Base-by-base conservation (phyloP, 2,113 vertebrate genomes). In the Brevimyrus niger region DNA sequence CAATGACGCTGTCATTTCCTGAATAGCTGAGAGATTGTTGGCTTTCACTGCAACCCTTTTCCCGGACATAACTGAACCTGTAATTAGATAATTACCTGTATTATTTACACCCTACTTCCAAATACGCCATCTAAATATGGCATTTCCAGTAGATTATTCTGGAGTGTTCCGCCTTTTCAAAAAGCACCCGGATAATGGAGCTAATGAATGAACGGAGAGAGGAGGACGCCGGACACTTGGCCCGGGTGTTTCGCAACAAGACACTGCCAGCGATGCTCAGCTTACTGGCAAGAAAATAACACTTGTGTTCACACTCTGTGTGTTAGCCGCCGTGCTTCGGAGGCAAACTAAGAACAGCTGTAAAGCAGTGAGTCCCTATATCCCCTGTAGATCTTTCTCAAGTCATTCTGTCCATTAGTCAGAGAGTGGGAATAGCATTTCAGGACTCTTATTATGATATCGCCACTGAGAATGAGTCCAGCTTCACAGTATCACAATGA, bases 21-120 rank as follows among this genome's bases (percentile, higher is more conserved):
- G 21, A 47, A 47, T 23, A n/a, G 82, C 9, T 84, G 44, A 23
- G 82, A 47, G 19, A 84, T 13, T 84, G 38, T 23, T 23, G 42
- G 15, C 47, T 84, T 44, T 84, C 44, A 47, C 44, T 47, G 35
- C 21, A 84, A 11, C 82, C 44, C 42, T 84, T 9, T 9, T 46
- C 21, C 38, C 8, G 21, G 44, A 47, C 82, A 21, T 84, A 84
- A 84, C 21, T 84, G 82, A 84, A 84, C 82, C 82, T 44, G 82
- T 84, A 44, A 84, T 38, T 84, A 46, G 82, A n/a, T 84, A 84
- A 84, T 84, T 84, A 47, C 23, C 82, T 47, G 44, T 84, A 84
- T n/a, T 83, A 83, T 47, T 83, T 83, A 47, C 17, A 83, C 80
- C 38, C 44, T 47, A 19, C 82, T 47, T 84, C 82, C 82, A 84